Conservation (phyloP, 2,113 vertebrate genomes). For the Heterochromis multidens region DNA sequence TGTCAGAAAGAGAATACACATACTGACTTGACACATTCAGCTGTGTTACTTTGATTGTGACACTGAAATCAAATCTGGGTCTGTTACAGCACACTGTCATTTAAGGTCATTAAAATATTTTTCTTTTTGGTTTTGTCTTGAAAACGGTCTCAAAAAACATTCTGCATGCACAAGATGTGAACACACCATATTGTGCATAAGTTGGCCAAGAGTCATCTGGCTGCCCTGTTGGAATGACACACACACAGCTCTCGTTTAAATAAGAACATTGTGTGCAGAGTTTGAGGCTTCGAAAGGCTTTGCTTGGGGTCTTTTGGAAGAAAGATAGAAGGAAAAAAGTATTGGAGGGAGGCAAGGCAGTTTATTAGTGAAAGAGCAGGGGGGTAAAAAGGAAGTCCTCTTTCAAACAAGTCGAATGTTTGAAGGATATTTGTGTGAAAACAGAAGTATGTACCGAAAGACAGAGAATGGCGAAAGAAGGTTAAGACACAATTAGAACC, state of each 20-base stretch:
- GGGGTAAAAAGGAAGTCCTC: background rate
- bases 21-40: background rate
- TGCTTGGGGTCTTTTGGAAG: slow-evolving; percentile 57
- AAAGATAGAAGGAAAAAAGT: background rate
- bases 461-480: background rate
- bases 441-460: background rate
- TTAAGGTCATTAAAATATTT: background rate
- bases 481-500: background rate
- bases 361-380: slow-evolving; percentile 19
- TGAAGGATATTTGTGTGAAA: background rate
- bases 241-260: background rate
- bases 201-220: slow-evolving; percentile 33
- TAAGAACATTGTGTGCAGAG: slow-evolving; percentile 52
- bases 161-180: background rate
- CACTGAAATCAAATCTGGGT: background rate
- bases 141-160: background rate
- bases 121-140: background rate
- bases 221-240: slow-evolving; percentile 19
- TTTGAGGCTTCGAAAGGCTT: slow-evolving; percentile 40
- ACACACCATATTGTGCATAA: background rate
- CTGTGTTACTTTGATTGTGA: background rate
- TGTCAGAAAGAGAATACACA: background rate
- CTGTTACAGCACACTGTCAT: background rate
- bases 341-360: background rate
- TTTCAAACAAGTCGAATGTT: slow-evolving; percentile 13